phyloP scores from a whole-genome alignment of 2,888 invertebrate species.

The Ophonus ardosiacus region DNA sequence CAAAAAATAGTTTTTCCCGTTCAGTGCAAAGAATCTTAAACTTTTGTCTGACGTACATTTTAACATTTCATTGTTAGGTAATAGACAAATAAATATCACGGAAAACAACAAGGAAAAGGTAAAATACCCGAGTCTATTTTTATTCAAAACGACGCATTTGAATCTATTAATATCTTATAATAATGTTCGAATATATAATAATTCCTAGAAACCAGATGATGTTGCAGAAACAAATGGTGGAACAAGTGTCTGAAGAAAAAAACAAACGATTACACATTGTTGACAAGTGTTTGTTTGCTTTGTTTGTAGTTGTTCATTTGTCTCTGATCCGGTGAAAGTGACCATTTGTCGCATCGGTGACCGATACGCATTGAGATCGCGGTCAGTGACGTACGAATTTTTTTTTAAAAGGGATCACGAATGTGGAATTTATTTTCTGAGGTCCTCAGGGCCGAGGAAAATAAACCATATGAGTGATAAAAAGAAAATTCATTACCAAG shows the following conservation, averaged over 20 bases:
- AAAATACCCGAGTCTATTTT: conserved; percentile 50
- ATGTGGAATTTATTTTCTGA: too few relatives aligned
- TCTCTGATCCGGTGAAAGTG: conserved; percentile 39
- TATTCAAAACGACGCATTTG: conserved; percentile 9
- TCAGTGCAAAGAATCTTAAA: background rate
- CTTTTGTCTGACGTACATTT: background rate
- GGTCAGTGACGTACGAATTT: background rate
- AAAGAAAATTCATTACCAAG: too few relatives aligned
- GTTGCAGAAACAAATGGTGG: conserved; percentile 1
- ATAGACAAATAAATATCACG: conserved; percentile 23
- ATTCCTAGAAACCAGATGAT: conserved; percentile 26
- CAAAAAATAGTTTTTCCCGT: conserved; percentile 38
- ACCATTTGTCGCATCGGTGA: conserved; percentile 45
- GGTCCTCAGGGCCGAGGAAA: too few relatives aligned
- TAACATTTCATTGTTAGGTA: conserved; percentile 19
- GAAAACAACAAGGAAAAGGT: conserved; percentile 30
- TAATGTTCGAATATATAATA: conserved; percentile 20
- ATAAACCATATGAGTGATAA: too few relatives aligned
- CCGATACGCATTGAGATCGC: conserved; percentile 33
- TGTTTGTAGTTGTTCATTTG: conserved; percentile 26
- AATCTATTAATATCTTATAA: conserved; percentile 19
- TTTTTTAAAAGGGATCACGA: background rate
- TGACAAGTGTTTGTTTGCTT: conserved; percentile 37
- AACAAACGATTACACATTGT: conserved; percentile 2
- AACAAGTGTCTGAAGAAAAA: background rate